These are phyloP conservation scores for Luscinia luscinia DNA, from an alignment of 2,797 vertebrate genomes.

Conservation along the genomic window DNA sequence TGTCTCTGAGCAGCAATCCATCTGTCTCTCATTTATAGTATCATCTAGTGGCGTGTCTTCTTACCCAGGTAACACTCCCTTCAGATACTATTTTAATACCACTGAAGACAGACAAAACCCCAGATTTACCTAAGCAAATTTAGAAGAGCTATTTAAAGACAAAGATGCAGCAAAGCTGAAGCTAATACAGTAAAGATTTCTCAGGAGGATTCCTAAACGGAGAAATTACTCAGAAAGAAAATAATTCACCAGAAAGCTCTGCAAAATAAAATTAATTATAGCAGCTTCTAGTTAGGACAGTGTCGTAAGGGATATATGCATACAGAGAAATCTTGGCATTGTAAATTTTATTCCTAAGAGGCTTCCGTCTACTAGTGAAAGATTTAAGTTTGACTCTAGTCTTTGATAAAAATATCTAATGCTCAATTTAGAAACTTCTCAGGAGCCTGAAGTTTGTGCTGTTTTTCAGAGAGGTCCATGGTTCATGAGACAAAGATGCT, in stretches of 20 bases:
- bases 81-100: constrained; percentile 44
- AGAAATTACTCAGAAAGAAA: constrained; percentile 53
- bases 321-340: neutral
- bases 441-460: neutral
- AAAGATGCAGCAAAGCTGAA: constrained; percentile 57
- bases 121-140: constrained; percentile 55
- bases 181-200: constrained; percentile 49
- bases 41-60: constrained; percentile 26
- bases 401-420: constrained; percentile 36
- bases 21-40: constrained; percentile 45
- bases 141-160: constrained; percentile 52
- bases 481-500: neutral
- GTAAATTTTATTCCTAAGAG: constrained; percentile 38
- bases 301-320: neutral
- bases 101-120: constrained; percentile 46
- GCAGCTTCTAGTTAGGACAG: constrained; percentile 12
- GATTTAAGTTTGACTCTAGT: constrained; percentile 1
- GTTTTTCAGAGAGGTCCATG: neutral
- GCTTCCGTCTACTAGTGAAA: neutral
- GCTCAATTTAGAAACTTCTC: constrained; percentile 30
- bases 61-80: constrained; percentile 30
- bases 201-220: neutral
- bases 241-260: constrained; percentile 47
- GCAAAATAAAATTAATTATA: constrained; percentile 35
- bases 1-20: constrained; percentile 55